Base-by-base conservation (phyloP, 2,113 vertebrate species). In the Panurus biarmicus region DNA sequence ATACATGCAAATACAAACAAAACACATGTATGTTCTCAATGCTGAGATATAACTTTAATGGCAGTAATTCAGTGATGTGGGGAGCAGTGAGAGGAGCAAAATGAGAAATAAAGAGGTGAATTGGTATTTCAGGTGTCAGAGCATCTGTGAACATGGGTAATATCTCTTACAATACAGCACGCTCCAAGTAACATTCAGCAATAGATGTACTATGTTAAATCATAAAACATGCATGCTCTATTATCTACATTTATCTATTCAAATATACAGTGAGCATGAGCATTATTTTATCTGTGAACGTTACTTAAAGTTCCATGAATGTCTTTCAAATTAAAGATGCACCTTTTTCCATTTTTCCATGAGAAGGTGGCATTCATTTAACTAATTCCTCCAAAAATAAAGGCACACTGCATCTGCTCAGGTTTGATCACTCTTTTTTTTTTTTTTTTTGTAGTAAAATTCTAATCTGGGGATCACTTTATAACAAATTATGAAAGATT, bases 301-400 rank as follows among this genome's bases (percentile, higher is more conserved):
- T 56, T 44, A 61, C 14, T 78, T 53, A 36, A 79, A 79, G 23
- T 76, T 57, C n/a, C 48, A 89, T 24, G 57, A 77, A 40, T 66
- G 56, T 69, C 24, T 70, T 66, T 79, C 44, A 25, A 25, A 61
- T 95, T 96, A 94, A 95, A 97, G 97, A 97, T 95, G 92, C 94
- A 94, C 95, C 89, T 86, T 95, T 92, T 90, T 76, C 81, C 51
- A 48, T 75, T 80, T 80, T 75, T 82, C 81, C 83, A 75, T 5
- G 21, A 82, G 76, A 82, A 88, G 66, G 44, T 21, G 13, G 24
- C 62, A 51, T 33, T 91, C 44, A 5, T 36, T 44, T 13, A 48
- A 44, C 10, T 9, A 9, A 56, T 13, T 72, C 88, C 72, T 88
- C 71, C 66, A 29, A 60, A 62, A 54, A 42, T 11, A 62, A 87